Evolutionary conservation across 2,113 vertebrate species (phyloP).

Genomic region (Panthera tigris): DNA sequence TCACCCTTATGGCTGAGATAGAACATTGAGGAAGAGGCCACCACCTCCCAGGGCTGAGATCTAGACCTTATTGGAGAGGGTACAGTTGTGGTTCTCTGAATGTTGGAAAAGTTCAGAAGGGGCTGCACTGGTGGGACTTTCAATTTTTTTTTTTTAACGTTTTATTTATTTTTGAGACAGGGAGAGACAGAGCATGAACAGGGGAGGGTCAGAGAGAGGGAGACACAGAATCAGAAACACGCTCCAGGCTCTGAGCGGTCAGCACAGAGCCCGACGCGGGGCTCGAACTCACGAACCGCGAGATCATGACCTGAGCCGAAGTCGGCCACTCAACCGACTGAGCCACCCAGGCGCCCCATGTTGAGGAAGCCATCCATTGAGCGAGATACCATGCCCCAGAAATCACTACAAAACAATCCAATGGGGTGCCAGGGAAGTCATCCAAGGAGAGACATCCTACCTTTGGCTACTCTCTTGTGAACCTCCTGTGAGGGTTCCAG

Average conservation of each 20-base stretch:
- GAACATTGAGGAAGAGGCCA: background rate
- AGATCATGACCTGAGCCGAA: too few relatives aligned
- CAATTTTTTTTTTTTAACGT: too few relatives aligned
- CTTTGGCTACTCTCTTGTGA: background rate
- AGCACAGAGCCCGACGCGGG: too few relatives aligned
- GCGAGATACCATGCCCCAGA: background rate
- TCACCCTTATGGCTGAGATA: background rate
- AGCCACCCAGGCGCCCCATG: too few relatives aligned
- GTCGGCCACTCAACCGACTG: too few relatives aligned
- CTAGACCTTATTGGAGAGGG: background rate
- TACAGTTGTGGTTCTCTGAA: accelerated
- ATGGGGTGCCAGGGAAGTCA: background rate
- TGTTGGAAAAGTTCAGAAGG: background rate
- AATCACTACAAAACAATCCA: background rate
- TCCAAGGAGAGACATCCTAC: background rate
- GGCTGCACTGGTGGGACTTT: background rate
- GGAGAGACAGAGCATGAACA: too few relatives aligned
- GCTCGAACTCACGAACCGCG: too few relatives aligned
- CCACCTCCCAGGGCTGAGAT: background rate
- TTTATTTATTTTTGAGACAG: too few relatives aligned
- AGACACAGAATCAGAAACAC: too few relatives aligned
- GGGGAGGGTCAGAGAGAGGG: too few relatives aligned
- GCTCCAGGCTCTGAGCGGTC: too few relatives aligned
- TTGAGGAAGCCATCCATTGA: background rate
- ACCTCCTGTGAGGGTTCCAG: background rate